These are phyloP conservation scores for Hyposmocoma kahamanoa DNA, from an alignment of 1,140 invertebrate genomes.

Conservation along the genomic window DNA sequence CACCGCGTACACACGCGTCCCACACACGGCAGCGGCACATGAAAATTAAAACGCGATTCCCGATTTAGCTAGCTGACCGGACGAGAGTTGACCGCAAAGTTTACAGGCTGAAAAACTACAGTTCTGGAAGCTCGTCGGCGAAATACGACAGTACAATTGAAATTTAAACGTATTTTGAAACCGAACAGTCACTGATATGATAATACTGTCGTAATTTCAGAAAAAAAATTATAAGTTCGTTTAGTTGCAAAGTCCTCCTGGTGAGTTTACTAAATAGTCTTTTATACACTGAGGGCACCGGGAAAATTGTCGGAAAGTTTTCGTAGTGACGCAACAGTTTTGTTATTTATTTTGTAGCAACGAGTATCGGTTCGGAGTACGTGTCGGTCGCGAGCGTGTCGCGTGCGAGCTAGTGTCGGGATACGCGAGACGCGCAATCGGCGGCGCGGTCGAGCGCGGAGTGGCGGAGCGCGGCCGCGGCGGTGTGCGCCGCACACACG, in stretches of 20 bases:
- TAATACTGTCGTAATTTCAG: constrained; percentile 32
- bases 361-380: constrained; percentile 6
- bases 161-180: too few relatives aligned
- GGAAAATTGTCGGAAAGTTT: not conserved
- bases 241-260: constrained; percentile 21
- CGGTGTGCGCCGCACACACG: constrained; percentile 56
- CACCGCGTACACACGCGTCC: constrained; percentile 63
- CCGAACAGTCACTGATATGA: constrained; percentile 39
- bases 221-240: constrained; percentile 24
- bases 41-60: constrained; percentile 67
- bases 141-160: too few relatives aligned
- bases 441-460: constrained; percentile 66
- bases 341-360: constrained; percentile 28
- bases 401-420: constrained; percentile 14
- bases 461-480: constrained; percentile 47
- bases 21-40: constrained; percentile 58
- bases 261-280: not conserved
- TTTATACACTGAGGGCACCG: not conserved
- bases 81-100: constrained; percentile 39
- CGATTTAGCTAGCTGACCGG: constrained; percentile 61
- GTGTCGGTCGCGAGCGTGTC: constrained; percentile 25
- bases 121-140: not conserved
- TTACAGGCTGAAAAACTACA: constrained; percentile 25
- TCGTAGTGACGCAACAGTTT: constrained; percentile 25
- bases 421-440: constrained; percentile 53